phyloP scores from a whole-genome alignment of 1,140 invertebrate species.

The Ceratosolen fusciceps region DNA sequence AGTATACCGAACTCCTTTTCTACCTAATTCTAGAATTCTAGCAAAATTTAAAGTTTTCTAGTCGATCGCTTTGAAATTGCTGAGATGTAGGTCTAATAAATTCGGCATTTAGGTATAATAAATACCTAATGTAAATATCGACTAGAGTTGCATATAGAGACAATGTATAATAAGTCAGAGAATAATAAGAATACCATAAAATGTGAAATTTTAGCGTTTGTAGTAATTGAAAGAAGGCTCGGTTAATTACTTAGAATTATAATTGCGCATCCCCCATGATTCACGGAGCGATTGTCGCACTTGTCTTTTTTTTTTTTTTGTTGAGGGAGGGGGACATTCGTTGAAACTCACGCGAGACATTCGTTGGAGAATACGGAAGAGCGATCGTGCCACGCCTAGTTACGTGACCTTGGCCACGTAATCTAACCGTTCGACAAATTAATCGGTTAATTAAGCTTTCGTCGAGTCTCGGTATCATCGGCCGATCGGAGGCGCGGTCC shows the following conservation, averaged over 20 bases:
- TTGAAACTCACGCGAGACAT: neutral
- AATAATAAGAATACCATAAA: no score
- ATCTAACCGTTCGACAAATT: constrained; percentile 56
- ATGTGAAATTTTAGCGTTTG: neutral
- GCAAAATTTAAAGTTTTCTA: no score
- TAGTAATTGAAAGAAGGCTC: neutral
- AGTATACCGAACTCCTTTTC: no score
- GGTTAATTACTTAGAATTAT: constrained; percentile 2
- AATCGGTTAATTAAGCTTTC: constrained; percentile 58
- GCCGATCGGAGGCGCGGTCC: neutral
- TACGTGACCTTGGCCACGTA: neutral
- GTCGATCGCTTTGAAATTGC: no score
- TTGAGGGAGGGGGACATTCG: neutral
- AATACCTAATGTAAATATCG: no score
- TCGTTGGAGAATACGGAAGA: neutral
- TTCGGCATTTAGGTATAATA: no score
- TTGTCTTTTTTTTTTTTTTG: neutral
- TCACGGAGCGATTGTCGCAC: neutral
- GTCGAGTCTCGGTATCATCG: neutral
- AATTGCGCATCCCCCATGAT: neutral
- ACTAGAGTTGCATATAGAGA: no score
- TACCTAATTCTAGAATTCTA: no score
- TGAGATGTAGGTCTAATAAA: neutral
- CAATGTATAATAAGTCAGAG: no score
- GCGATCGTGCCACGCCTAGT: neutral